Evolutionary conservation across 2,888 invertebrate species (phyloP), one percentile per base, ranked within the genome.

Genomic region (Pimpla rufipes): DNA sequence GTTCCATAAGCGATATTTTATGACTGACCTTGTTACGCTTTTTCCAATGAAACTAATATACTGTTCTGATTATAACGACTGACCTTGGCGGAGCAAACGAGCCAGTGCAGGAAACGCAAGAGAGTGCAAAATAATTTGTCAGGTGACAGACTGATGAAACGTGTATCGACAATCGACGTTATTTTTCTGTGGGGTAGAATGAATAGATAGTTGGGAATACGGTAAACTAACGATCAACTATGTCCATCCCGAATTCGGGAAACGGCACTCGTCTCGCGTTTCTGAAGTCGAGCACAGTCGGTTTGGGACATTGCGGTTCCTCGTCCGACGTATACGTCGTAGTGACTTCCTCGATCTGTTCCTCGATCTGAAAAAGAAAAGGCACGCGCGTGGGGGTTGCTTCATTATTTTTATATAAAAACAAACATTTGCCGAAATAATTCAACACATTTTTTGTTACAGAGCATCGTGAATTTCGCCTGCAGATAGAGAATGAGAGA

Each of bases 201-300:
- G 7, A 64, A 64, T 18, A 16, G 21, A 50, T 29, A 75, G 0
- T 23, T 42, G 7, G 2, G 35, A 40, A 16, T 23, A 23, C 3
- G 0, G 0, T 35, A 40, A 47, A 74, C 70, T 90, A 74, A 93
- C 93, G 91, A 89, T 96, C 95, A 70, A 96, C 93, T 83, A 96
- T 95, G 90, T 96, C 96, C 84, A 95, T 95, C 64, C 96, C 96
- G 75, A 95, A 95, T 91, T 96, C 96, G 0, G 96, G 96, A 93
- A 96, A 96, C 37, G 96, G 95, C 57, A 95, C 95, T 35, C 95
- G 94, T 74, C 92, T 90, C 21, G 90, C 85, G 73, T 90, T 90
- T 67, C 88, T 87, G 83, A 92, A 91, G 78, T 90, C 87, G 47
- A 92, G 79, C 40, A 86, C 87, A 74, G 91, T 90, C 45, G 90